Conservation (phyloP, 2,113 vertebrate species). For the Archocentrus centrarchus region DNA sequence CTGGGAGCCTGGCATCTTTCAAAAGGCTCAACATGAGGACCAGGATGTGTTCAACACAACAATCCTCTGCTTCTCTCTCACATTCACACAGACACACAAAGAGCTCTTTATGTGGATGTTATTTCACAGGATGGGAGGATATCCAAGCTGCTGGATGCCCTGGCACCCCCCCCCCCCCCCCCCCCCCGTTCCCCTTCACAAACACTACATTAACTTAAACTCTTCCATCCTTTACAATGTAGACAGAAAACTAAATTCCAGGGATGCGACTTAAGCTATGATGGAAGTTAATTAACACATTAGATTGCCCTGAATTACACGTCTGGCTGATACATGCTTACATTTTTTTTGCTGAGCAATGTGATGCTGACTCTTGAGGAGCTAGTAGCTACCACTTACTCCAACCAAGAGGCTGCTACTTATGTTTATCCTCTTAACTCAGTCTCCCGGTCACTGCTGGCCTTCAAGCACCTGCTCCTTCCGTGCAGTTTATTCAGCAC, state of each 20-base stretch:
- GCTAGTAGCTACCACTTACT: neutral
- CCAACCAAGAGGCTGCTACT: slow-evolving; percentile 18
- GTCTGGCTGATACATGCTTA: neutral
- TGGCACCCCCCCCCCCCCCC: slow-evolving; percentile 45
- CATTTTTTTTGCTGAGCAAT: slow-evolving; percentile 26
- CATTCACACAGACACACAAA: slow-evolving; percentile 71
- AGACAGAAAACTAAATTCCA: neutral
- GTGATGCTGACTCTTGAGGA: neutral
- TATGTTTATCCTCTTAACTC: slow-evolving; percentile 63
- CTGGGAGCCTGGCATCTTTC: slow-evolving; percentile 57
- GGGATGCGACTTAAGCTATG: neutral
- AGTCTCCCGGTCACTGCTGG: slow-evolving; percentile 1
- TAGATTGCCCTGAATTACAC: neutral
- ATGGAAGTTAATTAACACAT: neutral
- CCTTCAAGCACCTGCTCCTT: neutral
- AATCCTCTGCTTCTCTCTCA: slow-evolving; percentile 61
- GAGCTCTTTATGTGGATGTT: slow-evolving; percentile 77
- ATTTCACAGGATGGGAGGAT: slow-evolving; percentile 68
- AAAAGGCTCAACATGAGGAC: slow-evolving; percentile 66
- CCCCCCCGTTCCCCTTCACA: slow-evolving; percentile 32
- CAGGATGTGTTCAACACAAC: slow-evolving; percentile 70
- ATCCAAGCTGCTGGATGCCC: slow-evolving; percentile 62
- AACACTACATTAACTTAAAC: slow-evolving; percentile 13
- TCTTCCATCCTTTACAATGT: neutral
- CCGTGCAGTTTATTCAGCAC: neutral